Evolutionary conservation across 2,113 vertebrate genomes (phyloP).

Genomic region (Ceuthmochares aereus): DNA sequence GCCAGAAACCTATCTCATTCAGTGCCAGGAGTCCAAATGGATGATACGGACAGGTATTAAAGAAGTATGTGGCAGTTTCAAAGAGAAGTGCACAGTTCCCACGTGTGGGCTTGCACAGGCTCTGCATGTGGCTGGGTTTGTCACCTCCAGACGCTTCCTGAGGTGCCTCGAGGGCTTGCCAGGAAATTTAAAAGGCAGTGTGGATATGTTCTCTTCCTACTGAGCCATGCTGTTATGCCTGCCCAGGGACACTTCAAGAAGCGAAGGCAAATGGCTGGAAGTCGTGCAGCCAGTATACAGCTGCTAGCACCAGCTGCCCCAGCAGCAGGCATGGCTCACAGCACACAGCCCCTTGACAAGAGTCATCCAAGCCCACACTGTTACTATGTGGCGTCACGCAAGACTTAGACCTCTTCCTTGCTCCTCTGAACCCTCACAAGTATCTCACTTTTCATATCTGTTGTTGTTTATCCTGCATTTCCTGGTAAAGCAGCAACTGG

Average conservation of each 20-base stretch:
- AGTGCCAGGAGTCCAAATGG: background rate
- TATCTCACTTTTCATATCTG: background rate
- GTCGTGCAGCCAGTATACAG: rapidly evolving
- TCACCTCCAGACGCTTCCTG: background rate
- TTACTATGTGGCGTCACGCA: background rate
- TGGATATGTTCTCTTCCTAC: background rate
- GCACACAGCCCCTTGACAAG: background rate
- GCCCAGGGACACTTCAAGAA: background rate
- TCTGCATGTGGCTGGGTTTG: background rate
- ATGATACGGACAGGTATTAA: background rate
- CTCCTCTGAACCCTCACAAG: background rate
- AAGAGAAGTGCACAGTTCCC: background rate
- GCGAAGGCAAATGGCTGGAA: rapidly evolving
- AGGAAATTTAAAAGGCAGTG: background rate
- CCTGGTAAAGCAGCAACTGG: background rate
- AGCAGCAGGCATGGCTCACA: background rate
- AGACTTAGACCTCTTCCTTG: background rate
- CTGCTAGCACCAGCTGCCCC: background rate
- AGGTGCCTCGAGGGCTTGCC: background rate
- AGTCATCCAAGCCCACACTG: background rate
- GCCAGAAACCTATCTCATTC: background rate
- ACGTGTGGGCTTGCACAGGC: rapidly evolving
- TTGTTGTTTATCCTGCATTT: background rate
- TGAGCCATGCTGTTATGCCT: rapidly evolving
- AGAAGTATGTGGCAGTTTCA: background rate